Percentiles rank a stretch among this genome's conserved stretches.
Conservation (phyloP, 2,113 vertebrate genomes). For the Athene noctua region DNA sequence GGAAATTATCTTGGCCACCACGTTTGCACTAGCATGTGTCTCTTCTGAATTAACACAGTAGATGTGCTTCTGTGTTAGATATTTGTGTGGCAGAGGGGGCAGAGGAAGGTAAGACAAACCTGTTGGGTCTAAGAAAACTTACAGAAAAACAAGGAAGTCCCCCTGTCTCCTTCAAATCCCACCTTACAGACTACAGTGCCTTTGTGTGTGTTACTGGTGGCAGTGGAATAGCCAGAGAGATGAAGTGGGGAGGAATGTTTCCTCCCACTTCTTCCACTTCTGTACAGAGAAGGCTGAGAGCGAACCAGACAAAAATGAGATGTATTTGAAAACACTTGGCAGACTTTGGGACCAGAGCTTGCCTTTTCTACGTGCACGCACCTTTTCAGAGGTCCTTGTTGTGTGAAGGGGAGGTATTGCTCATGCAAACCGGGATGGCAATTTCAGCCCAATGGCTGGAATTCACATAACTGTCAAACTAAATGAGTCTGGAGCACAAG, state of each 20-base stretch:
- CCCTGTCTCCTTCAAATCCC: not conserved
- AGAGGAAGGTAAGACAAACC: not conserved
- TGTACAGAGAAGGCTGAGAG: not conserved
- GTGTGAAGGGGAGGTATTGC: not conserved
- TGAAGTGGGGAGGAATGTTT: not conserved
- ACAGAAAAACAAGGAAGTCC: not conserved
- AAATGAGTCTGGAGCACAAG: not conserved
- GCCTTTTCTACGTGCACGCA: not conserved
- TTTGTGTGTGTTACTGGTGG: not conserved
- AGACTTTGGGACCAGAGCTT: not conserved
- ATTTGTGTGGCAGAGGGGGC: not conserved
- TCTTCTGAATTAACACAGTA: not conserved
- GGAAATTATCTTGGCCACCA: not conserved
- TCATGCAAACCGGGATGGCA: not conserved
- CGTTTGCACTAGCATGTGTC: accelerated
- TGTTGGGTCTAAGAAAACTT: not conserved
- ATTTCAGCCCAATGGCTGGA: constrained; percentile 11
- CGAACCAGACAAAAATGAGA: not conserved
- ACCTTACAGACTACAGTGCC: not conserved
- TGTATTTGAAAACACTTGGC: not conserved
- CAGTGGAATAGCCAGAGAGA: not conserved
- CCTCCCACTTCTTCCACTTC: not conserved
- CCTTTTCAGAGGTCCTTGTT: not conserved
- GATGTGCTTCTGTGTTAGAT: accelerated
- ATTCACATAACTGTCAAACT: constrained; percentile 14